Base-by-base conservation (phyloP, 1,140 invertebrate genomes). In the Dendrolimus kikuchii region DNA sequence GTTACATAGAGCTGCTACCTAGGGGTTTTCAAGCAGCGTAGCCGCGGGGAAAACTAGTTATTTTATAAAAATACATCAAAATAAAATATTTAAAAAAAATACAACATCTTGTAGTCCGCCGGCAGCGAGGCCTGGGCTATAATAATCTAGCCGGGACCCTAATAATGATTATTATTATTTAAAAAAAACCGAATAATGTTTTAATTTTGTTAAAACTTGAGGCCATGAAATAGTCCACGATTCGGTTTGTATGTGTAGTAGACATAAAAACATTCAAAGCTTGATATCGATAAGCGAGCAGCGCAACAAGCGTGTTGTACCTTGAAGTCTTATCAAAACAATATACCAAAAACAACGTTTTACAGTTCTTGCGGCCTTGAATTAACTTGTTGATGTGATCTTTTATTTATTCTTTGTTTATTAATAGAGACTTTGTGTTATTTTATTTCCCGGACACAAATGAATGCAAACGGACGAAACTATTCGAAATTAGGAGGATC, bases 261-360 rank as follows among this genome's bases (percentile, higher is more conserved):
- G 58, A 57, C 55, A 59, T 62, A 59, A 51, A 53, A 58, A 55
- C 46, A 61, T 66, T 59, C 58, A 65, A 46, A 61, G 59, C 47
- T 50, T 60, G 62, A 68, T 66, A 66, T 61, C 63, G 67, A 73
- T 71, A 73, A 69, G 58, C 55, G 49, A 53, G 55, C 51, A 48
- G 67, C 52, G 60, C 59, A 58, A 70, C 56, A 59, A 68, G 66
- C 59, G 49, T 66, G 55, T 45, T 23, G 53, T 64, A 68, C 69
- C 65, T 75, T 74, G 65, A 71, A 68, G 59, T 66, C 63, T 76
- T 78, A 74, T 76, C 76, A 75, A 69, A 68, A 72, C 64, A 74
- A 71, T 78, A 61, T 71, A 64, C 53, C 60, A 59, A 72, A 74
- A 71, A 74, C 56, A 66, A 56, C 53, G 51, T 71, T 68, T 66